Conservation (phyloP, 2,797 vertebrate genomes). For the Typhlichthys subterraneus region DNA sequence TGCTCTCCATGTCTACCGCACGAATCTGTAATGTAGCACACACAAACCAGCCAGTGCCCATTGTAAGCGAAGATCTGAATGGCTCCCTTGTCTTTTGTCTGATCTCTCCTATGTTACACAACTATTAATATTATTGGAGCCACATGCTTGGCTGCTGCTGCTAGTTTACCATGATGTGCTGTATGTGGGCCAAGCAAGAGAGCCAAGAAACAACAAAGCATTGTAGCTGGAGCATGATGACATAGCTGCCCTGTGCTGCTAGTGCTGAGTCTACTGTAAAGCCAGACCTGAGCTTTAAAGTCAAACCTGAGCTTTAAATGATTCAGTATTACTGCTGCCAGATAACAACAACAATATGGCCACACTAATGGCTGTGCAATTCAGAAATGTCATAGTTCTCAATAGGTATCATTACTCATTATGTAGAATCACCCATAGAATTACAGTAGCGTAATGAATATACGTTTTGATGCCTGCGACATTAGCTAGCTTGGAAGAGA, state of each 20-base stretch:
- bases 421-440: no score
- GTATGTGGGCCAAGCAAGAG: conserved; percentile 25
- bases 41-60: conserved; percentile 30
- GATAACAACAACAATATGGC: no score
- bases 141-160: conserved; percentile 59
- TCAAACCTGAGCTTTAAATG: background rate
- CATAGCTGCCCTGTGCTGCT: conserved; percentile 19
- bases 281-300: conserved; percentile 1
- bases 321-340: background rate
- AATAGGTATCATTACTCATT: no score
- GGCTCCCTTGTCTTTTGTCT: conserved; percentile 53
- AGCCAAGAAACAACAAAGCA: conserved; percentile 50
- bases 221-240: conserved; percentile 26
- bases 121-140: conserved; percentile 51
- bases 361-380: no score
- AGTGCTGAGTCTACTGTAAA: conserved; percentile 12
- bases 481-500: no score
- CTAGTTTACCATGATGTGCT: conserved; percentile 40
- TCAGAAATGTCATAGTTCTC: no score
- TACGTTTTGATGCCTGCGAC: no score
- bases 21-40: background rate
- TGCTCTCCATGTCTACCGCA: conserved; percentile 18
- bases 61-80: conserved; percentile 53
- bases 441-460: no score
- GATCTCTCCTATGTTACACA: conserved; percentile 51